Percentiles rank a stretch among this genome's conserved stretches.
These are phyloP conservation scores for Macrotrachela quadricornifera DNA, from an alignment of 1,140 invertebrate species.

Conservation along the genomic window DNA sequence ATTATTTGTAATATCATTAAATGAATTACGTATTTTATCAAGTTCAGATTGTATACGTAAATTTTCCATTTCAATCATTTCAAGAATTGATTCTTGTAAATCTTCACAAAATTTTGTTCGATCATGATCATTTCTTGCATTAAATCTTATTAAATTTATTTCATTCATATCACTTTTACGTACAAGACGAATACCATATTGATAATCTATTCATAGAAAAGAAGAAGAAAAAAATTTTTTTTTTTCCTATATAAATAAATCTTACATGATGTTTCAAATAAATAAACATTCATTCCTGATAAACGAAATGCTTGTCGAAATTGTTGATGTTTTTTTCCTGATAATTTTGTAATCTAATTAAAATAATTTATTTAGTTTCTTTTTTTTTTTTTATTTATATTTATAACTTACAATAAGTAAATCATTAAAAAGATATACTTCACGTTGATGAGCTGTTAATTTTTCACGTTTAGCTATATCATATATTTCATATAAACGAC, in stretches of 20 bases:
- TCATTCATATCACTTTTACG: slow-evolving; percentile 50
- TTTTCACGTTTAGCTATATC: slow-evolving; percentile 88
- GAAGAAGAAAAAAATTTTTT: neutral
- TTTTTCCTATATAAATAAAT: too few species aligned
- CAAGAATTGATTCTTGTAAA: slow-evolving; percentile 27
- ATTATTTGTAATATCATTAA: too few species aligned
- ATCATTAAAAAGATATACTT: slow-evolving; percentile 98
- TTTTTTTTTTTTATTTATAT: too few species aligned
- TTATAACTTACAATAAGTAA: slow-evolving; percentile 53
- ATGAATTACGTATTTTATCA: too few species aligned
- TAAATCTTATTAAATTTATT: slow-evolving; percentile 56
- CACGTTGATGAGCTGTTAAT: slow-evolving; percentile 78
- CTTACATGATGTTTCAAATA: too few species aligned
- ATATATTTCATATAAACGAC: slow-evolving; percentile 84
- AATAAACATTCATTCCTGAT: too few species aligned
- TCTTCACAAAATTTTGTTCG: slow-evolving; percentile 30
- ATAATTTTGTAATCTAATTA: too few species aligned
- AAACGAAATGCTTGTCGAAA: too few species aligned
- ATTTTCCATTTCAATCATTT: slow-evolving; percentile 13
- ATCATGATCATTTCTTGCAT: slow-evolving; percentile 39
- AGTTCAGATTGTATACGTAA: too few species aligned
- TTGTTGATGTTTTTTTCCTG: too few species aligned
- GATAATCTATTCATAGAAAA: slow-evolving; percentile 46
- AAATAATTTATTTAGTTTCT: too few species aligned
- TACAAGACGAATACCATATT: slow-evolving; percentile 68